Conservation (phyloP, 35 echinoderm and acorn worm species). For the Strongylocentrotus purpuratus region DNA sequence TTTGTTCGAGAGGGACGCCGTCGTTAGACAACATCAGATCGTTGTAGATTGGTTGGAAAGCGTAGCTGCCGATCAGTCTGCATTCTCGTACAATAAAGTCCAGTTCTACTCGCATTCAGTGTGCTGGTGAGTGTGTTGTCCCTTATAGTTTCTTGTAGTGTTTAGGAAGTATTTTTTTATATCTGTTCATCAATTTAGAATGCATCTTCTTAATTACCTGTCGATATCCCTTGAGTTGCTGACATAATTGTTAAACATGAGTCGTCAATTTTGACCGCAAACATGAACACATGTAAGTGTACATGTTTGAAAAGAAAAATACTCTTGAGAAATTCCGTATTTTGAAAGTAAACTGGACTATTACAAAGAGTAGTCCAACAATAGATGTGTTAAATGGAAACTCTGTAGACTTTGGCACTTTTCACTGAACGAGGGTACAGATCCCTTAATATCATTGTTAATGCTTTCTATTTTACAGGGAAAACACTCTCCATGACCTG, state of each 20-base stretch:
- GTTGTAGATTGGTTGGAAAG: constrained; percentile 94
- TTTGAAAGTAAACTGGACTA: too few species aligned
- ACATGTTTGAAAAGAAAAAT: too few species aligned
- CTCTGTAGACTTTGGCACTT: background rate
- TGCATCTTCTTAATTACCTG: too few species aligned
- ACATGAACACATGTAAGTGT: too few species aligned
- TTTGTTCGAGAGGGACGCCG: constrained; percentile 59
- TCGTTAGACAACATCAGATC: constrained; percentile 84
- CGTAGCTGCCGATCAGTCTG: constrained; percentile 69
- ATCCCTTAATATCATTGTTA: background rate
- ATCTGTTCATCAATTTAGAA: too few species aligned
- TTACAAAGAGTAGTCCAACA: too few species aligned
- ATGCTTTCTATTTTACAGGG: constrained; percentile 55
- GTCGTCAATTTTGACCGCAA: too few species aligned
- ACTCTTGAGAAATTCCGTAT: too few species aligned
- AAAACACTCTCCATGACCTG: constrained; percentile 88
- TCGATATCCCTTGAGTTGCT: too few species aligned
- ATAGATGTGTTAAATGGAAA: too few species aligned
- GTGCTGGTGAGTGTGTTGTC: constrained; percentile 78
- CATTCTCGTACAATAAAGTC: constrained; percentile 68
- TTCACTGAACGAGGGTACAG: too few species aligned
- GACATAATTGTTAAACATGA: too few species aligned
- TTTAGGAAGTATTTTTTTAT: background rate
- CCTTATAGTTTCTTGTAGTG: background rate
- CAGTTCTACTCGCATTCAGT: constrained; percentile 93